Evolutionary conservation across 2,888 invertebrate genomes (phyloP).

Genomic region (Stenolophus ochropezus): DNA sequence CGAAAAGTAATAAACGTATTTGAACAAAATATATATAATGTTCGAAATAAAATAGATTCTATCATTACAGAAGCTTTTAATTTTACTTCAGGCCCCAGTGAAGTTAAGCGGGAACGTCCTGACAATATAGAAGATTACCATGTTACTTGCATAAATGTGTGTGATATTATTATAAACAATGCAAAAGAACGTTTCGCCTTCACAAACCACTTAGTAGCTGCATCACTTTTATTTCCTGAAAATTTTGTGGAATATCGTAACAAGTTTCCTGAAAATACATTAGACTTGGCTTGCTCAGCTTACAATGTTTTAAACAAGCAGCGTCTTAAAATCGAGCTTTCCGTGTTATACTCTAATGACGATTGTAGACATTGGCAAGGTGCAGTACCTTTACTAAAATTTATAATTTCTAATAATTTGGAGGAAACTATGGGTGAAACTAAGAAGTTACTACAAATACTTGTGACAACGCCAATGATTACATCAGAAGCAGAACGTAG

Average conservation of each 20-base stretch:
- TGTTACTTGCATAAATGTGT: not conserved
- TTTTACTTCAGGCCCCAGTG: not conserved
- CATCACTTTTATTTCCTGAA: not conserved
- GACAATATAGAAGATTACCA: not conserved
- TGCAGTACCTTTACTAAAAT: conserved; percentile 25
- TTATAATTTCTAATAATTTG: conserved; percentile 13
- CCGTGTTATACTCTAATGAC: not conserved
- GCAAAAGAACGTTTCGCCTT: conserved; percentile 1
- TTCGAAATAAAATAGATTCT: conserved; percentile 22
- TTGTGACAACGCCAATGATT: conserved; percentile 22
- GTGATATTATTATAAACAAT: conserved; percentile 8
- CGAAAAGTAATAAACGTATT: not conserved
- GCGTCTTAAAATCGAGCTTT: not conserved
- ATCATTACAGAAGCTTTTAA: not conserved
- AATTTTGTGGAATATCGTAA: not conserved
- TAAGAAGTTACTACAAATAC: conserved; percentile 30
- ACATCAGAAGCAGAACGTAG: conserved; percentile 17
- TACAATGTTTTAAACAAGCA: conserved; percentile 5
- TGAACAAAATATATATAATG: conserved; percentile 30
- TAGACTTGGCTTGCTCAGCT: not conserved
- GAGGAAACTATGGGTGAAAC: conserved; percentile 24
- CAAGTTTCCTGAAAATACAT: not conserved
- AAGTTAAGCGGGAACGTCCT: not conserved
- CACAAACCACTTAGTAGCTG: not conserved
- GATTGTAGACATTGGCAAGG: conserved; percentile 5